These are phyloP conservation scores for Cybosia mesomella DNA, from an alignment of 2,888 invertebrate species.

Conservation along the genomic window DNA sequence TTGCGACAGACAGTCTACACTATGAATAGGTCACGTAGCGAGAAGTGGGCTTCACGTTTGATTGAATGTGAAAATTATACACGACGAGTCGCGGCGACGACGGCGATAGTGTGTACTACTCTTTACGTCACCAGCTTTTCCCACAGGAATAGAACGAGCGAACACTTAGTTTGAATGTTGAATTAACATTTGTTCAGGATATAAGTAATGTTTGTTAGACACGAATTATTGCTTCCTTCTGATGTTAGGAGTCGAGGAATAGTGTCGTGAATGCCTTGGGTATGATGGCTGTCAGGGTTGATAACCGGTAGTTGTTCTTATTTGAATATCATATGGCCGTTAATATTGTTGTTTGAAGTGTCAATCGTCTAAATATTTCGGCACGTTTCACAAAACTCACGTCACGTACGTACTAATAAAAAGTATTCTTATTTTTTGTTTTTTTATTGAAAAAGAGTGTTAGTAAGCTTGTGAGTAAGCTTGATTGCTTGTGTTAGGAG, in stretches of 20 bases:
- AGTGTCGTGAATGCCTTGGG: conserved; percentile 6
- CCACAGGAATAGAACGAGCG: conserved; percentile 47
- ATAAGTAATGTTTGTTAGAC: conserved; percentile 16
- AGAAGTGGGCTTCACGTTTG: conserved; percentile 69
- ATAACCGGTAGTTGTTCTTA: conserved; percentile 4
- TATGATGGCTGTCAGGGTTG: conserved; percentile 10
- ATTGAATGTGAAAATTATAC: conserved; percentile 78
- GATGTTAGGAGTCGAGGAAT: conserved; percentile 12
- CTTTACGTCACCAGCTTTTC: conserved; percentile 50
- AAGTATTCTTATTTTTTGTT: too few relatives aligned
- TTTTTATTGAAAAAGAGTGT: too few relatives aligned
- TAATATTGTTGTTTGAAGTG: background rate
- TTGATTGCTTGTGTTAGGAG: too few relatives aligned
- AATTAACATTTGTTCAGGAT: conserved; percentile 42
- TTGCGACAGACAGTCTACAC: conserved; percentile 44
- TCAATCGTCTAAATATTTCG: background rate
- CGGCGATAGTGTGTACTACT: conserved; percentile 50
- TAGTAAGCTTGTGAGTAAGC: too few relatives aligned
- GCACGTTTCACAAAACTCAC: too few relatives aligned
- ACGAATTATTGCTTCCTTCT: conserved; percentile 19
- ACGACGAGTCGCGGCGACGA: conserved; percentile 44
- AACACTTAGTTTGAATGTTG: conserved; percentile 44
- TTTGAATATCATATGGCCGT: background rate
- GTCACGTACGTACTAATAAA: too few relatives aligned
- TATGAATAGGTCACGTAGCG: conserved; percentile 62